Base-by-base conservation (phyloP, 2,797 vertebrate species). In the Spinibarbus caldwelli region DNA sequence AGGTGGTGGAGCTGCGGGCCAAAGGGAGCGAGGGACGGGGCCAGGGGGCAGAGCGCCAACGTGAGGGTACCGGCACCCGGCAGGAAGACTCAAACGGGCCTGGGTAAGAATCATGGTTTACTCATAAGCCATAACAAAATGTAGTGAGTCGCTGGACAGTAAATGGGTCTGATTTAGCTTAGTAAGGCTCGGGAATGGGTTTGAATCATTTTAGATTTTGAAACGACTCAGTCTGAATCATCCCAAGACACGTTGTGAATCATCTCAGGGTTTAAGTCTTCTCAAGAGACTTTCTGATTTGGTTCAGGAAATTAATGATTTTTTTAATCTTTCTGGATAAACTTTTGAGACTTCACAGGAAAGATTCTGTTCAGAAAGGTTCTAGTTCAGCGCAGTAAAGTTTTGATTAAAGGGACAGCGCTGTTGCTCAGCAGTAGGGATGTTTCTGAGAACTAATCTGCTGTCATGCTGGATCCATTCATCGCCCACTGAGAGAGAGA, bases 51-150 rank as follows among this genome's bases (percentile, higher is more conserved):
- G 96, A 97, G 77, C 96, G 96, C 89, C 93, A 95, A 19, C 95
- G 88, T 83, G 93, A 97, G 85, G 94, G 94, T 77, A 83, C 91
- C 6, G 88, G 86, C 85, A 93, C 95, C 45, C 96, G 96, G 71
- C 96, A 96, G 89, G 96, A 97, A 90, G 97, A 99, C 93, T 97
- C 98, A 93, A 99, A 96, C 36, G 97, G 97, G 87, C 97, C 97
- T 0, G 98, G 98, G 98, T 99, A 93, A 96, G 96, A 88, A 49
- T 79, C 1, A n/a, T 54, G 29, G 0, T 87, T 91, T 91, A 90
- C 91, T 62, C n/a, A 43, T 26, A 78, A 78, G 23, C 52, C 7
- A 17, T 17, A 57, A 38, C 34, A 38, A 57, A 57, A 77, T n/a
- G 49, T 5, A 26, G 34, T 21, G 29, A 54, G 73, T 34, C 1